Evolutionary conservation across 2,113 vertebrate genomes (phyloP), one percentile per base, ranked within the genome.

Genomic region (Oceanites oceanicus): DNA sequence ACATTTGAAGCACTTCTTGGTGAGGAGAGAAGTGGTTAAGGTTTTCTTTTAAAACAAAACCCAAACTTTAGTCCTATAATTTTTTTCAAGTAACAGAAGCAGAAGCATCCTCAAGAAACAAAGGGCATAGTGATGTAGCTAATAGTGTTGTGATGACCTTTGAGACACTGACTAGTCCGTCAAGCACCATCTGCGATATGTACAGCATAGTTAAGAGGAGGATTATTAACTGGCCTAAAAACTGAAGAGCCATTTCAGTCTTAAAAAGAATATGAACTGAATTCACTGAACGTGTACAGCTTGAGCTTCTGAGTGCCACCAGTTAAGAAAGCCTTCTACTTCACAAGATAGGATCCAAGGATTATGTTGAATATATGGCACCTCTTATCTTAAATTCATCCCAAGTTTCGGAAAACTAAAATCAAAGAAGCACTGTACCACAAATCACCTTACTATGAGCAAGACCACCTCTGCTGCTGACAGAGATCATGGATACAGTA

Each of bases 101-200:
- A 94, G 89, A 96, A 93, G 83, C 80, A 97, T 92, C 84, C 55
- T 86, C 66, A 85, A 95, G 88, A 94, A 98, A 96, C 92, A 97
- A 97, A 96, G 75, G 68, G 93, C 87, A 95, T 20, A 90, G 77
- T 86, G 67, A 95, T 92, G 92, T 96, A 94, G 74, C 71, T 96
- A 97, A 97, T 47, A 97, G 90, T 87, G 94, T 97, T 93, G 95
- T 65, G 59, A 90, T 97, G 95, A 98, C 96, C 97, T 98, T 90
- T 97, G 86, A 94, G 91, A 90, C 87, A 86, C 94, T 84, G 85
- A 94, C 95, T 97, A 88, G 94, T 96, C 91, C 55, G 21, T 97
- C 97, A 97, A 96, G 87, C 94, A 94, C 91, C 94, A 97, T 92
- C 94, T 98, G 94, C 5, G 13, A 91, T 90, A 98, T 74, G 40